Percentiles rank a stretch among this genome's conserved stretches.
Evolutionary conservation across 2,797 vertebrate genomes (phyloP).

Genomic region (Salarias fasciatus): DNA sequence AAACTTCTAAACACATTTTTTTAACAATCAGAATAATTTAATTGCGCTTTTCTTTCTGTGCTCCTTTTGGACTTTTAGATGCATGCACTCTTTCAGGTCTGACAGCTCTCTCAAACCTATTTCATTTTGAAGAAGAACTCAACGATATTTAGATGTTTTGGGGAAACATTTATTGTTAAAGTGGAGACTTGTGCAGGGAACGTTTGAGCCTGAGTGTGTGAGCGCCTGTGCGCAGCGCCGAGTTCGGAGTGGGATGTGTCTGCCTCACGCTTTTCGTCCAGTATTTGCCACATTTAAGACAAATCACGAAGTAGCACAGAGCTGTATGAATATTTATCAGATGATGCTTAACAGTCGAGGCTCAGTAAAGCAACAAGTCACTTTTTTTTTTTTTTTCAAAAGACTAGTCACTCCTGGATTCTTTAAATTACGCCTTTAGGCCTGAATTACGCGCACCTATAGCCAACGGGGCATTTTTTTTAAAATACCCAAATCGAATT

Average conservation of each 20-base stretch:
- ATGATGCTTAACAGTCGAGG: conserved; percentile 57
- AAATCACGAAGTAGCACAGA: conserved; percentile 64
- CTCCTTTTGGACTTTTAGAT: too few relatives aligned
- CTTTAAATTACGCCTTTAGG: conserved; percentile 66
- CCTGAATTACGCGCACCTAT: conserved; percentile 57
- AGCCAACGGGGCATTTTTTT: conserved; percentile 57
- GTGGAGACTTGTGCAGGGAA: neutral
- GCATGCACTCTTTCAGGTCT: too few relatives aligned
- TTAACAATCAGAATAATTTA: too few relatives aligned
- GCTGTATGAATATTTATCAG: conserved; percentile 83
- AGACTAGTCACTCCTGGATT: conserved; percentile 54
- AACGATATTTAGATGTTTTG: neutral
- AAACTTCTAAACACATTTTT: too few relatives aligned
- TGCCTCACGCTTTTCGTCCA: conserved; percentile 36
- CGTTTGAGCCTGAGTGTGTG: conserved; percentile 3
- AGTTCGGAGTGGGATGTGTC: conserved; percentile 74
- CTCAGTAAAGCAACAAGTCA: conserved; percentile 67
- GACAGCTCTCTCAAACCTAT: too few relatives aligned
- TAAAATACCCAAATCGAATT: conserved; percentile 9
- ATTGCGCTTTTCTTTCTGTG: too few relatives aligned
- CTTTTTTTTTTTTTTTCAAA: conserved; percentile 58
- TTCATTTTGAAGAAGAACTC: too few relatives aligned
- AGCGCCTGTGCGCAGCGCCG: conserved; percentile 40
- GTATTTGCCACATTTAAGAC: conserved; percentile 68
- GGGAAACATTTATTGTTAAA: conserved; percentile 9